Evolutionary conservation across 30 jellyfish, hydroid and myxozoan species (phyloP), one percentile per base, ranked within the genome.

Genomic region (Hydractinia symbiolongicarpus): DNA sequence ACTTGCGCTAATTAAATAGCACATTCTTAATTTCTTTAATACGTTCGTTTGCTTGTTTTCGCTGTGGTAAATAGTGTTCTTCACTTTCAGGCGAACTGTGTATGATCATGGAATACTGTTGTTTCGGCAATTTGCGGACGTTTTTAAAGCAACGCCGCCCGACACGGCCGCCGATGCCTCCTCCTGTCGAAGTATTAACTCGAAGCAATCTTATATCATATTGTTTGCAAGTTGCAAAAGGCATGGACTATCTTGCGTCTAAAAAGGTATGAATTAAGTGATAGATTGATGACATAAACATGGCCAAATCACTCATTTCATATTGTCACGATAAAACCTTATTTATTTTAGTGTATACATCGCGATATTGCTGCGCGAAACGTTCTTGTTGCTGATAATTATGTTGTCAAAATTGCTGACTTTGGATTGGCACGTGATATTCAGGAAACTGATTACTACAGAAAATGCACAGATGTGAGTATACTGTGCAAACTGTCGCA

Each of bases 301-400:
- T 30, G 44, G 44, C 2, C 44, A 30, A 30, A 30, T 30, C 44
- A 30, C 44, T 30, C 44, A 30, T 30, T 30, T 30, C 44, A 30
- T 30, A 30, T 30, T 30, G 44, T 30, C 44, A 30, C 2, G 44
- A 30, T 30, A 30, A 30, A 30, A 30, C 44, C 7, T 2, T 1
- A 7, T 64, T 4, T 21, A 50, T 73, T 80, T 11, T 69, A 92
- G 98, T 92, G 98, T 77, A 87, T 92, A 50, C 98, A 92, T 80
- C 84, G 98, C 13, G 98, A 92, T 82, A 70, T 92, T 6, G 98
- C 98, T 53, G 98, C 98, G 15, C 87, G 98, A 50, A 92, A 92
- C 70, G 95, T 92, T 0, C 67, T 92, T 51, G 98, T 92, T 17
- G 93, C 80, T 14, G 96, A 87, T 30, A 93, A 81, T 57, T 71